Evolutionary conservation across 2,113 vertebrate species (phyloP).

Genomic region (Phalacrocorax carbo): DNA sequence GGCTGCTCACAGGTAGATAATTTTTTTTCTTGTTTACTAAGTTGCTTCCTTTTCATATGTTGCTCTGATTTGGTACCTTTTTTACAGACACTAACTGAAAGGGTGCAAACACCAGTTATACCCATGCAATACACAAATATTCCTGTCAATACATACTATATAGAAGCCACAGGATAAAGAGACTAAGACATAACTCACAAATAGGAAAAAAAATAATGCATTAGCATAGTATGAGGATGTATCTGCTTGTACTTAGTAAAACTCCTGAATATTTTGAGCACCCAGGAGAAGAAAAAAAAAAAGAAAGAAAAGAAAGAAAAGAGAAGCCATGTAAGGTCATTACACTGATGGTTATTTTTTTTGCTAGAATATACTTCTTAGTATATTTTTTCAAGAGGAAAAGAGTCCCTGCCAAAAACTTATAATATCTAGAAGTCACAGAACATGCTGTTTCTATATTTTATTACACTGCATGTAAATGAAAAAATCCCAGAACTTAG

Average conservation of each 20-base stretch:
- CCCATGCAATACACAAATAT: not conserved
- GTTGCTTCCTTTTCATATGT: not conserved
- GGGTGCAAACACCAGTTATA: not conserved
- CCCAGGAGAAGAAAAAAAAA: not conserved
- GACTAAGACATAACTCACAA: not conserved
- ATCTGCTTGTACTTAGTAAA: not conserved
- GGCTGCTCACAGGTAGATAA: not conserved
- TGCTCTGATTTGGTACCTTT: not conserved
- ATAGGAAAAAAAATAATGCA: not conserved
- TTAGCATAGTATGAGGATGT: not conserved
- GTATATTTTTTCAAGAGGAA: not conserved
- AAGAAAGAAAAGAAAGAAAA: not conserved
- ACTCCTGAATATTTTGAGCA: not conserved
- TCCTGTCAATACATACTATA: not conserved
- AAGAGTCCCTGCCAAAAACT: not conserved
- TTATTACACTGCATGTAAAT: not conserved
- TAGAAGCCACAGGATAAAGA: not conserved
- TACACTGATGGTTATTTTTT: not conserved
- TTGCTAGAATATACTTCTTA: constrained; percentile 23
- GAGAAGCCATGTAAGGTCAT: not conserved
- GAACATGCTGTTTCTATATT: not conserved
- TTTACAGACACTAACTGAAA: not conserved
- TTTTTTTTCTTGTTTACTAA: not conserved
- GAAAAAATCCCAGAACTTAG: not conserved
- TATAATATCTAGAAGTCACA: not conserved